phyloP scores from a whole-genome alignment of 92 coral and sea anemone species.

The Porites lobata region DNA sequence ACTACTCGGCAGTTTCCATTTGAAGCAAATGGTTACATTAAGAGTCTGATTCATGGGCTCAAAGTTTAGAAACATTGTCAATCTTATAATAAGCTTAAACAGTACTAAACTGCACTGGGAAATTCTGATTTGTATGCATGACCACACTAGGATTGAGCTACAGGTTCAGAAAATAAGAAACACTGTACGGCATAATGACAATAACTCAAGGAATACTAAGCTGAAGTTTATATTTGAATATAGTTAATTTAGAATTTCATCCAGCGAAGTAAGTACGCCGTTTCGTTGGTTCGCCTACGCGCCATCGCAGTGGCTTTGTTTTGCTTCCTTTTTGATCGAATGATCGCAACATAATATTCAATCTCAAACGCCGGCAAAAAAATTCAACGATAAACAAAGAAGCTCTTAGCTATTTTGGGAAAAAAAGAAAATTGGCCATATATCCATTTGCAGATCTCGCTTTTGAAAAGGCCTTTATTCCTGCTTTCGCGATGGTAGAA shows the following conservation, averaged over 20 bases:
- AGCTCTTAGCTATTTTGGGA: background rate
- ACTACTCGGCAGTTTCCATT: background rate
- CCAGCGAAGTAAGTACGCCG: too few relatives aligned
- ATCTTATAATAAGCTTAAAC: background rate
- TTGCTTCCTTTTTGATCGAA: background rate
- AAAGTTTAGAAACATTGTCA: background rate
- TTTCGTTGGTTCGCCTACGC: background rate
- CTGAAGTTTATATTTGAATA: too few relatives aligned
- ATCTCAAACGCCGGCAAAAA: too few relatives aligned
- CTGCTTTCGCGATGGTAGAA: background rate
- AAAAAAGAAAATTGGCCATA: conserved; percentile 11
- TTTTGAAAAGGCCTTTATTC: background rate
- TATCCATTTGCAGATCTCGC: background rate
- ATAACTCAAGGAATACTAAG: too few relatives aligned
- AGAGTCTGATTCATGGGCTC: background rate
- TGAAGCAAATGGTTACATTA: background rate
- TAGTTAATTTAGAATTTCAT: too few relatives aligned
- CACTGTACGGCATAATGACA: too few relatives aligned
- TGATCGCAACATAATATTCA: background rate
- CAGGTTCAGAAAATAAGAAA: too few relatives aligned
- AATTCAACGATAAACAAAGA: background rate
- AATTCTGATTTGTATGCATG: background rate
- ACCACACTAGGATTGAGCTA: too few relatives aligned
- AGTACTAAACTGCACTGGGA: background rate
- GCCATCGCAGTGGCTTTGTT: too few relatives aligned